Percentiles rank a stretch among this genome's conserved stretches.
These are phyloP conservation scores for Prionailurus viverrinus DNA, from an alignment of 2,113 vertebrate species.

Conservation along the genomic window DNA sequence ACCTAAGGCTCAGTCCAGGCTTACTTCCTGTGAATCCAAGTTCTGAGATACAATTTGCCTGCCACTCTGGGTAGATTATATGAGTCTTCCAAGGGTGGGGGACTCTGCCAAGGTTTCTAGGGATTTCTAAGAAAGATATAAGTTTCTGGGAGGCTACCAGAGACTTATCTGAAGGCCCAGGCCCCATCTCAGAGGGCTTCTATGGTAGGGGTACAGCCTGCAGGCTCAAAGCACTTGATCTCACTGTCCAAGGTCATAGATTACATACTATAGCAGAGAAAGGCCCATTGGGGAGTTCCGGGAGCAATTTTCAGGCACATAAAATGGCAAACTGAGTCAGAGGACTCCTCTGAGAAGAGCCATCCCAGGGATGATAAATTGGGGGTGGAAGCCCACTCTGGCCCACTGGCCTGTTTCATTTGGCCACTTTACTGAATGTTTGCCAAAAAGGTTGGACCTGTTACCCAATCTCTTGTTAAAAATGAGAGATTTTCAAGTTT, in stretches of 20 bases:
- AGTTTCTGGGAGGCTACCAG: not conserved
- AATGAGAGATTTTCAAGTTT: not conserved
- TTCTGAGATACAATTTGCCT: not conserved
- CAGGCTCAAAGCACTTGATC: constrained; percentile 7
- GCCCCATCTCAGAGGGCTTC: not conserved
- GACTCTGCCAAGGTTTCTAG: not conserved
- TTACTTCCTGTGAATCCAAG: not conserved
- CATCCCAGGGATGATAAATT: not conserved
- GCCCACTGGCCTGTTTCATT: not conserved
- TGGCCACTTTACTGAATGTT: not conserved
- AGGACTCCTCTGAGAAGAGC: not conserved
- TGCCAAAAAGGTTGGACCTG: not conserved
- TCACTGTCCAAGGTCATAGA: not conserved
- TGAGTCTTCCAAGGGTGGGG: not conserved
- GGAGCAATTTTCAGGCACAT: not conserved
- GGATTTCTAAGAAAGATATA: not conserved
- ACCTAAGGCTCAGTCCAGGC: not conserved
- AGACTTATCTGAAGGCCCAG: not conserved
- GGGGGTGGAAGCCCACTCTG: not conserved
- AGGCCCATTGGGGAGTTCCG: not conserved
- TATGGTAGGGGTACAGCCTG: not conserved
- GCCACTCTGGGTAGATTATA: not conserved
- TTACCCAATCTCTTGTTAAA: not conserved
- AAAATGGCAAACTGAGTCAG: not conserved
- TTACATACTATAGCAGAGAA: not conserved